phyloP scores from a whole-genome alignment of 2,888 invertebrate genomes.

The Limnephilus lunatus region DNA sequence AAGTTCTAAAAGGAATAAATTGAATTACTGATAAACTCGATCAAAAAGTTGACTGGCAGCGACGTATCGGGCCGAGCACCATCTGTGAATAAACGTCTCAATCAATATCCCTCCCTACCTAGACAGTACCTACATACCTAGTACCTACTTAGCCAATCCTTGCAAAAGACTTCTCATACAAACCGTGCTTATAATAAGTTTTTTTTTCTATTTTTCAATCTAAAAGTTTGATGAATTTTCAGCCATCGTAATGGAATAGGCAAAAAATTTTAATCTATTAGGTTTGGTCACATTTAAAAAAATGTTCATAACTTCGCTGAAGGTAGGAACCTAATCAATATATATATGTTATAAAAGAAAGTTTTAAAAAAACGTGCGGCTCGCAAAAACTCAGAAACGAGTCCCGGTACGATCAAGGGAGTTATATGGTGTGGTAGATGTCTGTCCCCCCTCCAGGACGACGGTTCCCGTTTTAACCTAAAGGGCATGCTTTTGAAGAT shows the following conservation, averaged over 20 bases:
- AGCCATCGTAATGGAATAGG: not conserved
- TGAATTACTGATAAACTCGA: conserved; percentile 24
- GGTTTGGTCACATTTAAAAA: too few species aligned
- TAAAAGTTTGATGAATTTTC: not conserved
- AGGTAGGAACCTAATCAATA: too few species aligned
- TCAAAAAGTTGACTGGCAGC: conserved; percentile 21
- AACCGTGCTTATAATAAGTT: not conserved
- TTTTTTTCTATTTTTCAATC: not conserved
- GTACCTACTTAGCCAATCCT: not conserved
- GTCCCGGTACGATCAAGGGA: too few species aligned
- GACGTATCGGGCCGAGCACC: not conserved
- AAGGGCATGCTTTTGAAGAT: too few species aligned
- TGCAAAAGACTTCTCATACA: not conserved
- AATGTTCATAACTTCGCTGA: too few species aligned
- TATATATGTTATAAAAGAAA: too few species aligned
- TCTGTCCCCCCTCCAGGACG: too few species aligned
- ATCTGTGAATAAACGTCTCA: conserved; percentile 33
- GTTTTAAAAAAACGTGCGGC: too few species aligned
- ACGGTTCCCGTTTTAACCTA: too few species aligned
- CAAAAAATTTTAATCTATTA: not conserved
- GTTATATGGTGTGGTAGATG: too few species aligned
- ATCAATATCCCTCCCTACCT: conserved; percentile 2
- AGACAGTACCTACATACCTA: not conserved
- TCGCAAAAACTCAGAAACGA: too few species aligned
- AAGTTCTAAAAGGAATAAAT: conserved; percentile 8